phyloP scores from a whole-genome alignment of 2,113 vertebrate species.

The Cygnus atratus region DNA sequence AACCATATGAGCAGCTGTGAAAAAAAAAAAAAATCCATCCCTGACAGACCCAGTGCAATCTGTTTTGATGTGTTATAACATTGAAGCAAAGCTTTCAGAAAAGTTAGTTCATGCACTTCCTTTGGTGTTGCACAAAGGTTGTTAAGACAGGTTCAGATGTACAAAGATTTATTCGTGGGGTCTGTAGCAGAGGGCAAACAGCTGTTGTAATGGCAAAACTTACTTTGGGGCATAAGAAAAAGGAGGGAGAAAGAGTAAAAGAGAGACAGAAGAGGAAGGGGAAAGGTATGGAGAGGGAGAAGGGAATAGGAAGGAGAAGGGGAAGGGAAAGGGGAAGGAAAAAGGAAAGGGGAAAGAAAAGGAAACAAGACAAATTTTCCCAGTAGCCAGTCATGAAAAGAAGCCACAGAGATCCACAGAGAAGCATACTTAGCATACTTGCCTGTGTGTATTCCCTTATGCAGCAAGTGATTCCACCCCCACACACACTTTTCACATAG shows the following conservation, averaged over 20 bases:
- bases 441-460: background rate
- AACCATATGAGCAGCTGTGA: background rate
- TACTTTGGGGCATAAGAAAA: background rate
- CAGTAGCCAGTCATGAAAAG: background rate
- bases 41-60: background rate
- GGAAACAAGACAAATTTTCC: background rate
- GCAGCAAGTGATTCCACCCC: too few species aligned
- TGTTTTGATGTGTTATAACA: background rate
- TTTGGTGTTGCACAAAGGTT: background rate
- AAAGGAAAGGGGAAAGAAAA: background rate
- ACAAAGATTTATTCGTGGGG: background rate
- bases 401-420: background rate
- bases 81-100: background rate
- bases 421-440: background rate
- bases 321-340: background rate
- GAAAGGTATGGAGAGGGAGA: background rate
- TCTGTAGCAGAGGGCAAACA: background rate
- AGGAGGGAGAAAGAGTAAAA: background rate
- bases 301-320: background rate
- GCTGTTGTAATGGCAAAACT: background rate
- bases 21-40: background rate
- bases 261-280: fast-evolving
- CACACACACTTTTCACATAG: background rate
- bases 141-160: background rate
- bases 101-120: background rate